Percentiles rank a stretch among this genome's conserved stretches.
These are phyloP conservation scores for Drosophila prostipennis DNA, from an alignment of 2,888 invertebrate species.

Conservation along the genomic window DNA sequence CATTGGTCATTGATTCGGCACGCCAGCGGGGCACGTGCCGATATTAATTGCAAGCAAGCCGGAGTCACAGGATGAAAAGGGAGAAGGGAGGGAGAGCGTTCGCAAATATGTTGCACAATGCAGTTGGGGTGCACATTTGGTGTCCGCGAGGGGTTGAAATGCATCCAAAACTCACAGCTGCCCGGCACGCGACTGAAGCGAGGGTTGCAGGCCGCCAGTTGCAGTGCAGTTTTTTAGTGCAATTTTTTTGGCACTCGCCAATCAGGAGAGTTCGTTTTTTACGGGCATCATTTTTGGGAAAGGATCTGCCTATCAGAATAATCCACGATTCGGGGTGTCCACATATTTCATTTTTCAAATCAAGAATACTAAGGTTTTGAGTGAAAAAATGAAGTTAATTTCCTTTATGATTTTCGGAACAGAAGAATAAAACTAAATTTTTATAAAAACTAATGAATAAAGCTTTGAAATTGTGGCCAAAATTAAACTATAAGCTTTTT, in stretches of 20 bases:
- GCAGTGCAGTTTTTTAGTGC: constrained; percentile 68
- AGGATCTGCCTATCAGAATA: constrained; percentile 35
- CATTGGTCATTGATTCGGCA: constrained; percentile 49
- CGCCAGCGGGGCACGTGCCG: constrained; percentile 50
- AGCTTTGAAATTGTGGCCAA: too few species aligned
- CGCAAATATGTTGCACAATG: constrained; percentile 44
- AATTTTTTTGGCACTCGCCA: constrained; percentile 60
- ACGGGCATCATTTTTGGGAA: background rate
- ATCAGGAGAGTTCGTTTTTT: constrained; percentile 60
- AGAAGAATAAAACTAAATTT: background rate
- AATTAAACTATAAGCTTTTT: too few species aligned
- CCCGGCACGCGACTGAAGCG: constrained; percentile 37
- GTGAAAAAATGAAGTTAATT: background rate
- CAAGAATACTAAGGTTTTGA: background rate
- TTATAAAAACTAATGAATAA: background rate
- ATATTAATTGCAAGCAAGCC: constrained; percentile 39
- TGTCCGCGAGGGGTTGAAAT: constrained; percentile 23
- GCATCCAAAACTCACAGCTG: constrained; percentile 16
- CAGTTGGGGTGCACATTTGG: constrained; percentile 2
- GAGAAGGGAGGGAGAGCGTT: constrained; percentile 9
- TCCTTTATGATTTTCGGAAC: background rate
- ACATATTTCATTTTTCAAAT: background rate
- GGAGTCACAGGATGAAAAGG: background rate
- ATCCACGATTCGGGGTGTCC: background rate
- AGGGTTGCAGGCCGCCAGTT: constrained; percentile 45